phyloP scores from a whole-genome alignment of 1,140 invertebrate species.

The Heliconius nattereri region DNA sequence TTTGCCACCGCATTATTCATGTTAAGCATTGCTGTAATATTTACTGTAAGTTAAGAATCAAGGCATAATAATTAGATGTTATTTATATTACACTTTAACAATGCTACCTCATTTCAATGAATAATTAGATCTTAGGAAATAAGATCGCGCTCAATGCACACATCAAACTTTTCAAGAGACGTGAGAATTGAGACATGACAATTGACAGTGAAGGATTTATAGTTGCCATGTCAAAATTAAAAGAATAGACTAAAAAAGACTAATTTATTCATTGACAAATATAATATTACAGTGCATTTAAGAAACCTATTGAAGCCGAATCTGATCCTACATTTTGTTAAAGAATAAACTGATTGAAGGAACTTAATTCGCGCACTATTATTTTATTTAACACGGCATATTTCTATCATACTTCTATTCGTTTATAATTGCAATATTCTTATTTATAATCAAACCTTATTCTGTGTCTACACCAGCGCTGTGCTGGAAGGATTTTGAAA shows the following conservation, averaged over 20 bases:
- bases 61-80: constrained; percentile 73
- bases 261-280: not conserved
- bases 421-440: no score
- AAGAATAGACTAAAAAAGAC: not conserved
- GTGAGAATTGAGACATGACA: not conserved
- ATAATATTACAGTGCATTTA: no score
- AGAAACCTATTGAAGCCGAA: no score
- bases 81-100: constrained; percentile 47
- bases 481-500: no score
- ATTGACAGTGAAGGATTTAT: constrained; percentile 40
- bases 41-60: constrained; percentile 54
- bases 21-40: constrained; percentile 67
- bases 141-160: constrained; percentile 55
- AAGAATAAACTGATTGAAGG: no score
- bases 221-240: constrained; percentile 26
- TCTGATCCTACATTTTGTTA: no score
- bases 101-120: constrained; percentile 74
- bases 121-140: constrained; percentile 45
- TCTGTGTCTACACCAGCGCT: no score
- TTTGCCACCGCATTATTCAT: constrained; percentile 67
- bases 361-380: no score
- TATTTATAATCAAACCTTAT: no score
- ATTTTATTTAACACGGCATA: no score
- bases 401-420: no score
- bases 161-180: constrained; percentile 57